Percentiles rank a stretch among this genome's conserved stretches.
These are phyloP conservation scores for Oxyteleia sp. DNA, from an alignment of 2,888 invertebrate genomes.

Conservation along the genomic window DNA sequence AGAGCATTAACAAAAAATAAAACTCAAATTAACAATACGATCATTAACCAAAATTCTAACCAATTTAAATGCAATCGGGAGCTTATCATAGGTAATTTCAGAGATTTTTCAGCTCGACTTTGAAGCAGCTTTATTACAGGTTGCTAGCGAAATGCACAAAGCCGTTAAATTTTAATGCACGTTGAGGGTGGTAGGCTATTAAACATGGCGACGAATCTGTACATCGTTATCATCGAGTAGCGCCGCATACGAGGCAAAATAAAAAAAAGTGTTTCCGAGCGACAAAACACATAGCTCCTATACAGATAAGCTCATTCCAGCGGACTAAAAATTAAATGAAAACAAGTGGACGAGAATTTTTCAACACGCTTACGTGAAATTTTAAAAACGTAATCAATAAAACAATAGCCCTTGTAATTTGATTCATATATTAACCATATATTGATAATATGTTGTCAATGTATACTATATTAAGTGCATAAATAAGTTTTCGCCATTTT, in stretches of 20 bases:
- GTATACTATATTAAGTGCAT: too few relatives aligned
- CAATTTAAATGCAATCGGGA: not conserved
- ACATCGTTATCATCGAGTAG: constrained; percentile 55
- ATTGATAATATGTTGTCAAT: too few relatives aligned
- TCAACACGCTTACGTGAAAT: not conserved
- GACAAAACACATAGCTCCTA: constrained; percentile 28
- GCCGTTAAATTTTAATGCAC: constrained; percentile 53
- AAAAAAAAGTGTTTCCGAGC: constrained; percentile 25
- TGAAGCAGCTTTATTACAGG: constrained; percentile 37
- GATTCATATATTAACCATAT: too few relatives aligned
- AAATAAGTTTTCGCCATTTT: too few relatives aligned
- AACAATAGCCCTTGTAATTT: too few relatives aligned
- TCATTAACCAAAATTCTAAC: not conserved
- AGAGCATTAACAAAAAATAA: not conserved
- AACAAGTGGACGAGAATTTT: constrained; percentile 17
- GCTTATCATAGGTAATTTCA: constrained; percentile 32
- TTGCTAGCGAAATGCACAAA: constrained; percentile 46
- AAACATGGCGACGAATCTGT: constrained; percentile 59
- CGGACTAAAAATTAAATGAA: constrained; percentile 30
- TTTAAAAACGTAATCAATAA: constrained; percentile 18
- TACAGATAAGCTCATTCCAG: constrained; percentile 42
- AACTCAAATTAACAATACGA: not conserved
- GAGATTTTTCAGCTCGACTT: constrained; percentile 28
- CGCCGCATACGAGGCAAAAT: constrained; percentile 8
- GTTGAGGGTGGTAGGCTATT: constrained; percentile 37